A percentile compares a stretch with the other conserved stretches of the same genome.
Conservation (phyloP, 1,140 invertebrate species). For the Macrocentrus cingulum region DNA sequence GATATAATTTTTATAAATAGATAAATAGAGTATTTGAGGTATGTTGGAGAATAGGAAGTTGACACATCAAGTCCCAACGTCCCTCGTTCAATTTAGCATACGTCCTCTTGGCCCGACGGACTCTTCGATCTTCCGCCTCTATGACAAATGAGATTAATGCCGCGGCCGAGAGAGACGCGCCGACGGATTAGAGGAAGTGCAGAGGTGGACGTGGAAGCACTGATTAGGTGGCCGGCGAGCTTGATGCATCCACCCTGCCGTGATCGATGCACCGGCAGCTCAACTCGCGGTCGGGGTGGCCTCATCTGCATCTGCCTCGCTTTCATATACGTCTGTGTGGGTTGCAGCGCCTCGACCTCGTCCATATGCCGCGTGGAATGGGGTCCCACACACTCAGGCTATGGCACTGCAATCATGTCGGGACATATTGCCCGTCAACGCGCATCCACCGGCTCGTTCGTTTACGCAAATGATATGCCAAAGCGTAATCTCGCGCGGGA, state of each 20-base stretch:
- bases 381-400: conserved; percentile 31
- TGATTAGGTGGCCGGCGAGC: conserved; percentile 46
- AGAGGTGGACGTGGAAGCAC: conserved; percentile 35
- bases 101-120: conserved; percentile 30
- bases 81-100: conserved; percentile 35
- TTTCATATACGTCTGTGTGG: not conserved
- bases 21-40: no score
- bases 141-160: conserved; percentile 52
- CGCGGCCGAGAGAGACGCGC: conserved; percentile 24
- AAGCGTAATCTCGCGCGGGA: conserved; percentile 51
- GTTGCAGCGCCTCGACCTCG: conserved; percentile 29
- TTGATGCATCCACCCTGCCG: conserved; percentile 32
- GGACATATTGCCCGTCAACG: conserved; percentile 58
- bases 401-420: conserved; percentile 50
- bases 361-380: conserved; percentile 24
- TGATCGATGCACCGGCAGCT: conserved; percentile 50
- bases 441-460: conserved; percentile 50
- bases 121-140: conserved; percentile 41
- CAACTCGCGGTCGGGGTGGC: conserved; percentile 29
- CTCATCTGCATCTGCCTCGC: conserved; percentile 52
- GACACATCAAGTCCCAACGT: conserved; percentile 15
- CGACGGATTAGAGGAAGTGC: not conserved
- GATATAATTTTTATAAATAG: no score
- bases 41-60: no score
- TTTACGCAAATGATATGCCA: conserved; percentile 59